These are phyloP conservation scores for Aphelinus certus DNA, from an alignment of 1,140 invertebrate genomes.

Conservation along the genomic window DNA sequence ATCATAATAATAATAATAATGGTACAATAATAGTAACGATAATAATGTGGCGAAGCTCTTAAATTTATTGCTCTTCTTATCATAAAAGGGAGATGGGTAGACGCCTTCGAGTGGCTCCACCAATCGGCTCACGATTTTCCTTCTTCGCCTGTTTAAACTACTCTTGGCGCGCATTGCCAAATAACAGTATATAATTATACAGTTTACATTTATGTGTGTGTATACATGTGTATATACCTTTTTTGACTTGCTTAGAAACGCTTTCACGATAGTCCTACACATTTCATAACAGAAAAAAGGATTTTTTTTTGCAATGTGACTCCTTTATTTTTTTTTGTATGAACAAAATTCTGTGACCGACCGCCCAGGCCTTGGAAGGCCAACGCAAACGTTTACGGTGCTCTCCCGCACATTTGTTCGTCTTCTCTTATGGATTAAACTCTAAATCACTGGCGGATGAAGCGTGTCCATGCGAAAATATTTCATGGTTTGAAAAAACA, in stretches of 20 bases:
- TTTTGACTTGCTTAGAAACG: too few relatives aligned
- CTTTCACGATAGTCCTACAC: too few relatives aligned
- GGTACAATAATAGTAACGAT: conserved; percentile 2
- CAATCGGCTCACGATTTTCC: conserved; percentile 33
- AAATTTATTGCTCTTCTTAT: conserved; percentile 60
- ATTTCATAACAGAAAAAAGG: too few relatives aligned
- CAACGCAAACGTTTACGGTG: too few relatives aligned
- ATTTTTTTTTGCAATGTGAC: too few relatives aligned
- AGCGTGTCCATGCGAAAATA: conserved; percentile 21
- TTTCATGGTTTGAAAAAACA: background rate
- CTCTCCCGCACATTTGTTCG: too few relatives aligned
- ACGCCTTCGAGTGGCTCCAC: conserved; percentile 38
- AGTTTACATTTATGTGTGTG: conserved; percentile 8
- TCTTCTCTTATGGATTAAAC: too few relatives aligned
- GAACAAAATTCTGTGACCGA: too few relatives aligned
- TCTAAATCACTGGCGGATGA: conserved; percentile 1
- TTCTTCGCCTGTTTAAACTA: conserved; percentile 15
- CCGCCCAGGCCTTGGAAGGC: too few relatives aligned
- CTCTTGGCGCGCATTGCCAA: conserved; percentile 8
- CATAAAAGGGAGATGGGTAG: conserved; percentile 32
- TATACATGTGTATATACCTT: background rate
- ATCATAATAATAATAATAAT: conserved; percentile 21
- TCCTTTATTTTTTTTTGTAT: too few relatives aligned
- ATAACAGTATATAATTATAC: conserved; percentile 15
- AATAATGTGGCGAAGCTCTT: conserved; percentile 57